Evolutionary conservation across 2,113 vertebrate genomes (phyloP).

Genomic region (Australoheros scitulus): DNA sequence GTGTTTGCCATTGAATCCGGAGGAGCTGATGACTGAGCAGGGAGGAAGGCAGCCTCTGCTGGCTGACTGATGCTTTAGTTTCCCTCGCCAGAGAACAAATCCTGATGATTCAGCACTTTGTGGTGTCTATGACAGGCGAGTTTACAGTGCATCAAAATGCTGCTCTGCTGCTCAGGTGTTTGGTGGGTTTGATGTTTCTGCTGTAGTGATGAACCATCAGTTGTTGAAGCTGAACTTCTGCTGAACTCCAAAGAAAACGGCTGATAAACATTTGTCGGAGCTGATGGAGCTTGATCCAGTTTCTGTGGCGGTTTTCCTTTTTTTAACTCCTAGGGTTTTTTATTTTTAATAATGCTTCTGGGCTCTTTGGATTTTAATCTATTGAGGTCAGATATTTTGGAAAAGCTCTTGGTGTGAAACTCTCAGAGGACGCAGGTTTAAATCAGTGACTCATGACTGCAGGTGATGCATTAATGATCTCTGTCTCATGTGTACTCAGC

Average conservation of each 20-base stretch:
- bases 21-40: slow-evolving; percentile 4
- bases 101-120: neutral
- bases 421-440: neutral
- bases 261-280: neutral
- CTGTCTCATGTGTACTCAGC: neutral
- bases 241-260: neutral
- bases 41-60: neutral
- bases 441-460: neutral
- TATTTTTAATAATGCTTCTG: neutral
- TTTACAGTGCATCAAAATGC: neutral
- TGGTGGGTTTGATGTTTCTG: neutral
- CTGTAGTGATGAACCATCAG: neutral
- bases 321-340: neutral
- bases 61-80: slow-evolving; percentile 3
- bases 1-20: neutral
- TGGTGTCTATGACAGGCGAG: neutral
- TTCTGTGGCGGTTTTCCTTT: neutral
- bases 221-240: neutral
- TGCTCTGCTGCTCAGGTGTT: neutral
- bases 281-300: neutral
- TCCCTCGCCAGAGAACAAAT: neutral
- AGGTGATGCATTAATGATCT: slow-evolving; percentile 5
- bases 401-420: slow-evolving; percentile 2
- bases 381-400: neutral
- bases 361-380: neutral